Evolutionary conservation across 2,113 vertebrate species (phyloP).

Genomic region (Turnix velox): DNA sequence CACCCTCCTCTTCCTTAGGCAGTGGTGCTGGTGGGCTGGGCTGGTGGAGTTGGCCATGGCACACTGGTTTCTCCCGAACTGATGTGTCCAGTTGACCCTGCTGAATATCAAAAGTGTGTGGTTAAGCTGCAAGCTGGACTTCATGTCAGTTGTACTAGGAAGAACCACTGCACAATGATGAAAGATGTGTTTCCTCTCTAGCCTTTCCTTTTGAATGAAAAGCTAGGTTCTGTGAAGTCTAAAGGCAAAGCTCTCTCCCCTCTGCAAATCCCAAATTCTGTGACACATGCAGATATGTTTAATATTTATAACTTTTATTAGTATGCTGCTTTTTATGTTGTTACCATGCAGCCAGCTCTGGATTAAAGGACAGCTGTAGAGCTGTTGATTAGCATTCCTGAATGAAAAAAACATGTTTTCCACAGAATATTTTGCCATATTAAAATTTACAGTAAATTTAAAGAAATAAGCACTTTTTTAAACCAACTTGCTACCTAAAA

Average conservation of each 20-base stretch:
- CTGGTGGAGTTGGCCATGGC: background rate
- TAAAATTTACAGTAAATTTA: background rate
- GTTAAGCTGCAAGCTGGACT: background rate
- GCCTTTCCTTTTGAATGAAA: background rate
- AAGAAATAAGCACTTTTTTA: background rate
- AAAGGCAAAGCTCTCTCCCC: background rate
- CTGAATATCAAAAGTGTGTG: background rate
- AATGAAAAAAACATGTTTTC: background rate
- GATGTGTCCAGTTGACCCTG: background rate
- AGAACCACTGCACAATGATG: background rate
- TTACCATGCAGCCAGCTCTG: background rate
- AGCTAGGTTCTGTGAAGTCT: background rate
- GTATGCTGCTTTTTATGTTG: background rate
- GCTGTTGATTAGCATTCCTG: background rate
- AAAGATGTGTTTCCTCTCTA: background rate
- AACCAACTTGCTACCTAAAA: background rate
- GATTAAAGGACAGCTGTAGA: background rate
- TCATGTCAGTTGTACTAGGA: accelerated
- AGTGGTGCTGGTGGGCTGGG: background rate
- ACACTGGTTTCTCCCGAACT: background rate
- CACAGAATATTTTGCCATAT: background rate
- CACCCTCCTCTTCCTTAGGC: background rate
- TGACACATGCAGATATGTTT: accelerated
- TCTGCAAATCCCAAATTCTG: background rate
- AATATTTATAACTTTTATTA: background rate